phyloP scores from a whole-genome alignment of 2,113 vertebrate species.

The Catharus fuscescens region DNA sequence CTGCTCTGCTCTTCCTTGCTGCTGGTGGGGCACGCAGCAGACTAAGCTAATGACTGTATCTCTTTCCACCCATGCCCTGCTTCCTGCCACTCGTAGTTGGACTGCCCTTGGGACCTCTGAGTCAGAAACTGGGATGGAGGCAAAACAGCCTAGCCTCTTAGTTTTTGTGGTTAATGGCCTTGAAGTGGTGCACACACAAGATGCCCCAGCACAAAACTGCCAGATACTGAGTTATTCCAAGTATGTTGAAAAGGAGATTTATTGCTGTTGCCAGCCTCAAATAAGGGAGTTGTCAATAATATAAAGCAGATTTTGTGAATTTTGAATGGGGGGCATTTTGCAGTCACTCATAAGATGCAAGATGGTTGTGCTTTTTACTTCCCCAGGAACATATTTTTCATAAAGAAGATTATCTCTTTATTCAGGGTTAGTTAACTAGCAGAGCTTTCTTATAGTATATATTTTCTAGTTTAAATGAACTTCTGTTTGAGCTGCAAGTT shows the following conservation, averaged over 20 bases:
- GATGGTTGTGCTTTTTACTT: not conserved
- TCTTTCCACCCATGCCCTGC: not conserved
- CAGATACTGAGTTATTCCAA: not conserved
- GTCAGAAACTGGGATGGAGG: not conserved
- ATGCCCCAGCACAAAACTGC: not conserved
- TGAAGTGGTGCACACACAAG: not conserved
- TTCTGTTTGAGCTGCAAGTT: not conserved
- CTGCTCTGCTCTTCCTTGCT: not conserved
- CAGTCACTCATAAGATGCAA: not conserved
- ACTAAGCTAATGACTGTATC: not conserved
- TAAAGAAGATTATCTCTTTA: not conserved
- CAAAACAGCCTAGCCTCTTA: not conserved
- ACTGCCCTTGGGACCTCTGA: not conserved
- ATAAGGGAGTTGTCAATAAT: not conserved
- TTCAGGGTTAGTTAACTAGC: not conserved
- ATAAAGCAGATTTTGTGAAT: not conserved
- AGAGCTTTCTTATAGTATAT: not conserved
- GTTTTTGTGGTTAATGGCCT: not conserved
- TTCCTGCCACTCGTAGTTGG: not conserved
- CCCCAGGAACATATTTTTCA: not conserved
- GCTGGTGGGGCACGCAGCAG: not conserved
- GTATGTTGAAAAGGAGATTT: not conserved
- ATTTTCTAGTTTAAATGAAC: not conserved
- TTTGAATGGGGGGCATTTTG: not conserved
- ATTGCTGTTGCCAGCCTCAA: not conserved